A percentile compares a stretch with the other conserved stretches of the same genome.
These are phyloP conservation scores for Aptenodytes forsteri DNA, from an alignment of 2,113 vertebrate genomes.

Conservation along the genomic window DNA sequence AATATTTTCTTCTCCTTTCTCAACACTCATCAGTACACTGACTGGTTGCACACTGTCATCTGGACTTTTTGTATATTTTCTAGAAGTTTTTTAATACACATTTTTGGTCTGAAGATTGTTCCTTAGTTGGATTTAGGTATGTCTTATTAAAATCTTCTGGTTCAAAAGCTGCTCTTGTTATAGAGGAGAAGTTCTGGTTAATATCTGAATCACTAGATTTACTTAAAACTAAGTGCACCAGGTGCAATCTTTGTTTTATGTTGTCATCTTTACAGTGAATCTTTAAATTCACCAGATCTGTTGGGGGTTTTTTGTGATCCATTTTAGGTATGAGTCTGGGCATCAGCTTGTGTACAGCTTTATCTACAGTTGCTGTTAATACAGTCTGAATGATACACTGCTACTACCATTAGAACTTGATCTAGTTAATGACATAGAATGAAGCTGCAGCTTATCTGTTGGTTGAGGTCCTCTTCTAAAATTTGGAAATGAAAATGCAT, in stretches of 20 bases:
- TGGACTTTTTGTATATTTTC: neutral
- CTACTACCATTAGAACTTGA: neutral
- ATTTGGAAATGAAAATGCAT: neutral
- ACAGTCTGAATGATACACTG: neutral
- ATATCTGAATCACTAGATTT: neutral
- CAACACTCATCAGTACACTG: neutral
- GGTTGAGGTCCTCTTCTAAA: neutral
- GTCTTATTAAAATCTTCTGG: neutral
- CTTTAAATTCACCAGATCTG: neutral
- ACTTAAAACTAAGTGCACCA: neutral
- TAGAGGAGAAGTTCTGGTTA: neutral
- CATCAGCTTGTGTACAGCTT: neutral
- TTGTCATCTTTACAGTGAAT: neutral
- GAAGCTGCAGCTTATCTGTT: neutral
- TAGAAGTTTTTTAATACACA: neutral
- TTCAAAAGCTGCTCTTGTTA: neutral
- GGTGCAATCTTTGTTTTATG: neutral
- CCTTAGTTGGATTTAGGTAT: neutral
- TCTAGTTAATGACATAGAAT: neutral
- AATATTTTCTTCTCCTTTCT: neutral
- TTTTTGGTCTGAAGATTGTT: neutral
- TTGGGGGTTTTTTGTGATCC: neutral
- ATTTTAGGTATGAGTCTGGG: neutral
- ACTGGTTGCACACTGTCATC: neutral
- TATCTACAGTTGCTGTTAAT: neutral